Conservation (phyloP, 2,888 invertebrate species). For the Euproctis similis region DNA sequence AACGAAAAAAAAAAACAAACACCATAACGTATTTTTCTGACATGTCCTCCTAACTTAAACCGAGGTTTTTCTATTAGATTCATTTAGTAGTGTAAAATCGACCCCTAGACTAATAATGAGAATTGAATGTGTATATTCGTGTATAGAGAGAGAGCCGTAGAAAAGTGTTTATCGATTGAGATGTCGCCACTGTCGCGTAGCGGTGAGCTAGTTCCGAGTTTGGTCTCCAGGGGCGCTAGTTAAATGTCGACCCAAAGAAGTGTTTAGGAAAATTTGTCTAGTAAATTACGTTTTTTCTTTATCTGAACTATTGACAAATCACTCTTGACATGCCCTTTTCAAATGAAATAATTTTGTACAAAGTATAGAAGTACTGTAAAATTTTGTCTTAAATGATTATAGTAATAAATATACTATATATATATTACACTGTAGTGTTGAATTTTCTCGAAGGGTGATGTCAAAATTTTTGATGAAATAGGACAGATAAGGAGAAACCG, state of each 20-base stretch:
- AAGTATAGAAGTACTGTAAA: too few relatives aligned
- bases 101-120: conserved; percentile 34
- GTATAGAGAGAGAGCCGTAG: conserved; percentile 33
- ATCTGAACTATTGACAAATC: too few relatives aligned
- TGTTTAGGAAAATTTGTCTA: conserved; percentile 57
- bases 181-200: conserved; percentile 11
- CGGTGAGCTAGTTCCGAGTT: conserved; percentile 3
- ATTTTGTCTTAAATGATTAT: too few relatives aligned
- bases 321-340: too few relatives aligned
- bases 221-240: conserved; percentile 22
- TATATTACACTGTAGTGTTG: too few relatives aligned
- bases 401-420: too few relatives aligned
- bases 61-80: conserved; percentile 35
- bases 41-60: conserved; percentile 38
- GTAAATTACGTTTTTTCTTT: too few relatives aligned
- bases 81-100: conserved; percentile 41
- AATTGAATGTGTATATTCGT: conserved; percentile 26
- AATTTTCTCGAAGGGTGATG: too few relatives aligned
- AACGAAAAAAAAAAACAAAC: conserved; percentile 27
- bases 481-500: too few relatives aligned
- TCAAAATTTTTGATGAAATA: too few relatives aligned
- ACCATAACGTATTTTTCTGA: conserved; percentile 34
- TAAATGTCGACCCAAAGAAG: conserved; percentile 41
- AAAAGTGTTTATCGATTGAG: conserved; percentile 9
- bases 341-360: too few relatives aligned